These are phyloP conservation scores for Stictocephala bisonia DNA, from an alignment of 2,888 invertebrate genomes.

Conservation along the genomic window DNA sequence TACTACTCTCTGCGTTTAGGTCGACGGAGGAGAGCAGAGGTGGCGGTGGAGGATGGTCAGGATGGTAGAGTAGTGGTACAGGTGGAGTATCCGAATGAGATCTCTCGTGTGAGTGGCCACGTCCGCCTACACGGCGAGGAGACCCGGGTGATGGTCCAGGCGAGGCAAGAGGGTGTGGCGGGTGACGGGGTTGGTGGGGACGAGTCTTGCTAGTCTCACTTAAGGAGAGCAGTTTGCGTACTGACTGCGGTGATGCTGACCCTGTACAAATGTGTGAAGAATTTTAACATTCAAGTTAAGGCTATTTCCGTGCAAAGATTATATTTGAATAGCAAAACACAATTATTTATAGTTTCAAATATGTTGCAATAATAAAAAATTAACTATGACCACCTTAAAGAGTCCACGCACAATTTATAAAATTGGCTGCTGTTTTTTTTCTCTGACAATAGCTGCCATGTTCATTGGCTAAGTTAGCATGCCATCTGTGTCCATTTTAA, in stretches of 20 bases:
- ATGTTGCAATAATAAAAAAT: too few species aligned
- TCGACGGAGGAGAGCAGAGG: conserved; percentile 74
- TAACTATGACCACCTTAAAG: too few species aligned
- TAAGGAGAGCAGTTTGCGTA: conserved; percentile 92
- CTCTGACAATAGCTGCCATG: too few species aligned
- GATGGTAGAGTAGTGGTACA: conserved; percentile 47
- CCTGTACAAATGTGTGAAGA: too few species aligned
- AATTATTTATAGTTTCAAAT: too few species aligned
- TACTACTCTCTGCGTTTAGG: conserved; percentile 94
- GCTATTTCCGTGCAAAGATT: too few species aligned
- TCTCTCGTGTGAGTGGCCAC: conserved; percentile 74
- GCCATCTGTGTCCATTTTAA: too few species aligned
- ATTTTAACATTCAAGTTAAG: too few species aligned
- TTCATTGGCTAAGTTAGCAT: too few species aligned
- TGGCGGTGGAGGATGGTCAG: conserved; percentile 60
- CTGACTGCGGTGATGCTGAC: conserved; percentile 96
- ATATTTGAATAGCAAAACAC: too few species aligned
- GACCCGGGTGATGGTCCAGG: conserved; percentile 58
- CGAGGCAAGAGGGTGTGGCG: conserved; percentile 60
- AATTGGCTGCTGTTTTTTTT: too few species aligned
- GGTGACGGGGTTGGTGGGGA: conserved; percentile 69
- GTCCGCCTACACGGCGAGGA: conserved; percentile 65
- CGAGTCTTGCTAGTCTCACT: conserved; percentile 89
- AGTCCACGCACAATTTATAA: too few species aligned
- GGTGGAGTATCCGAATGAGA: conserved; percentile 82